A percentile compares a stretch with the other conserved stretches of the same genome.
phyloP scores from a whole-genome alignment of 2,797 vertebrate genomes.

The Rhinella marina region DNA sequence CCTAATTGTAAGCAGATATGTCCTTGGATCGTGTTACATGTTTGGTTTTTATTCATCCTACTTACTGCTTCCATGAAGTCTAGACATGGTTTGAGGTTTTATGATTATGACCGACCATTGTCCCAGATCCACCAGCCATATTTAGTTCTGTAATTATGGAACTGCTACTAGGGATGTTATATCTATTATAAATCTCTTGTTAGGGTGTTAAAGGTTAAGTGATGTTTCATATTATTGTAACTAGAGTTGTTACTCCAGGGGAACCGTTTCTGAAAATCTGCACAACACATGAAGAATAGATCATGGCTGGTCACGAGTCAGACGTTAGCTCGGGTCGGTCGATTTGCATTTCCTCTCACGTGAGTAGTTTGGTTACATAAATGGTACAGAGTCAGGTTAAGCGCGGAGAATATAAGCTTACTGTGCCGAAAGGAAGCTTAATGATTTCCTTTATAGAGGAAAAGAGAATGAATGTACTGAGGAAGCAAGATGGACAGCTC shows the following conservation, averaged over 20 bases:
- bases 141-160: slow-evolving; percentile 53
- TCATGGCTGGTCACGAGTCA: slow-evolving; percentile 27
- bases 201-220: slow-evolving; percentile 61
- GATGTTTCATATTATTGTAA: slow-evolving; percentile 60
- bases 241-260: slow-evolving; percentile 45
- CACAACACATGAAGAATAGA: slow-evolving; percentile 54
- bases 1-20: slow-evolving; percentile 51
- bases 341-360: slow-evolving; percentile 47
- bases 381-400: slow-evolving; percentile 23
- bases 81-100: slow-evolving; percentile 63
- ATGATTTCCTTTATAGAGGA: slow-evolving; percentile 46
- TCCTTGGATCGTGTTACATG: slow-evolving; percentile 50
- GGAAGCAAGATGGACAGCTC: slow-evolving; percentile 40
- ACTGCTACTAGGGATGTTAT: slow-evolving; percentile 48
- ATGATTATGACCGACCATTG: slow-evolving; percentile 61
- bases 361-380: slow-evolving; percentile 36
- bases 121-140: slow-evolving; percentile 59
- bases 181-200: slow-evolving; percentile 57
- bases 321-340: slow-evolving; percentile 15
- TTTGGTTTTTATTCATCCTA: slow-evolving; percentile 22
- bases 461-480: slow-evolving; percentile 40
- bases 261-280: slow-evolving; percentile 49
- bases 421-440: slow-evolving; percentile 32
- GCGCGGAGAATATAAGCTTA: slow-evolving; percentile 41
- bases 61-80: slow-evolving; percentile 55